Evolutionary conservation across 2,888 invertebrate species (phyloP).

Genomic region (Melanargia galathea): DNA sequence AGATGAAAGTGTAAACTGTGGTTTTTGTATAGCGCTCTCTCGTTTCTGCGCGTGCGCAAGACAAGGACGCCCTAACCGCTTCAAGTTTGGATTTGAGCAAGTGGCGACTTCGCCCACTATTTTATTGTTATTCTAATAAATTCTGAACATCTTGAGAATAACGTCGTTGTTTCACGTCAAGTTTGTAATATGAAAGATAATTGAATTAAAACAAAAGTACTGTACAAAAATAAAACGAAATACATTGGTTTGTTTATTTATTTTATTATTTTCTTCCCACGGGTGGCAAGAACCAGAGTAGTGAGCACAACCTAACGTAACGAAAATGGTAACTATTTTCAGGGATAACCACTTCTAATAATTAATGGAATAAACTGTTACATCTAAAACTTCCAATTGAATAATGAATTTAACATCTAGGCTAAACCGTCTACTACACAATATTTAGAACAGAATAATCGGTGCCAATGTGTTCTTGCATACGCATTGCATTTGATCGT

Average conservation of each 20-base stretch:
- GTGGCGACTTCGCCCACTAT: slow-evolving; percentile 72
- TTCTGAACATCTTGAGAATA: slow-evolving; percentile 48
- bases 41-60: slow-evolving; percentile 55
- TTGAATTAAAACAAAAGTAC: not conserved
- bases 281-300: slow-evolving; percentile 79
- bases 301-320: slow-evolving; percentile 75
- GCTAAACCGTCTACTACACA: slow-evolving; percentile 40
- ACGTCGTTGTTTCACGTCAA: slow-evolving; percentile 22
- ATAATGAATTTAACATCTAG: slow-evolving; percentile 39
- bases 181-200: slow-evolving; percentile 7
- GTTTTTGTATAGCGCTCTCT: slow-evolving; percentile 80
- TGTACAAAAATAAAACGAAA: slow-evolving; percentile 52
- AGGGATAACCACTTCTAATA: slow-evolving; percentile 75
- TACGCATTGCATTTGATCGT: slow-evolving; percentile 19
- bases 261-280: slow-evolving; percentile 78
- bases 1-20: slow-evolving; percentile 80
- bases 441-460: slow-evolving; percentile 36
- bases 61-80: slow-evolving; percentile 57
- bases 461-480: slow-evolving; percentile 38
- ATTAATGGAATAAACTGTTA: slow-evolving; percentile 30
- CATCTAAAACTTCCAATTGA: slow-evolving; percentile 35
- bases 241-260: slow-evolving; percentile 68
- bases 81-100: slow-evolving; percentile 64
- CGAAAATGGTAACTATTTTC: slow-evolving; percentile 81
- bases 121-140: slow-evolving; percentile 69